phyloP scores from a whole-genome alignment of 2,113 vertebrate genomes.

The Vidua macroura region DNA sequence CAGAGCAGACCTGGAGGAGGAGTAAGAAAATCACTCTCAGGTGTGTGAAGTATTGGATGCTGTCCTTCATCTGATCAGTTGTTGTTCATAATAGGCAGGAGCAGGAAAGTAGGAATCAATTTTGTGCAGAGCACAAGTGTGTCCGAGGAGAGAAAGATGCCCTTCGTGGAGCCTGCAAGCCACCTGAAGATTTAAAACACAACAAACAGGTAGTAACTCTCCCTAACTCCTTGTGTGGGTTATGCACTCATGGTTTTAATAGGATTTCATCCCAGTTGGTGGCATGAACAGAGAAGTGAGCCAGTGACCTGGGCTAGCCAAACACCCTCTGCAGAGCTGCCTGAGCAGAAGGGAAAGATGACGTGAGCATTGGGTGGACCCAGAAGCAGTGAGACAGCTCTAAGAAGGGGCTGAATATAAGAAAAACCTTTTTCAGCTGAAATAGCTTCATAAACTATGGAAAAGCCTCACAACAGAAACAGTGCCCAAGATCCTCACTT shows the following conservation, averaged over 20 bases:
- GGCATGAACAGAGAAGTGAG: background rate
- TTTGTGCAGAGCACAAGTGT: background rate
- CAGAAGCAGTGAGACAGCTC: background rate
- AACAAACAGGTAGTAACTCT: fast-evolving
- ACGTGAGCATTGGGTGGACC: fast-evolving
- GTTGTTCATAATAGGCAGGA: background rate
- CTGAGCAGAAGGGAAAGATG: background rate
- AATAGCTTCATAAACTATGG: background rate
- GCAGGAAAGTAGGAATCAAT: background rate
- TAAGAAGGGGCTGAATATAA: background rate
- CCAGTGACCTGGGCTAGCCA: background rate
- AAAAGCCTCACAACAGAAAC: background rate
- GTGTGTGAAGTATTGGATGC: background rate
- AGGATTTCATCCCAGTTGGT: background rate
- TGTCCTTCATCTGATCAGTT: background rate
- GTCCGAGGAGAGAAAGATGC: background rate
- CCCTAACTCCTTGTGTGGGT: background rate
- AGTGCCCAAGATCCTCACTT: background rate
- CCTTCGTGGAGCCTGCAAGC: background rate
- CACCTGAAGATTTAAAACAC: background rate
- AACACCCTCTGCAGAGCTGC: background rate
- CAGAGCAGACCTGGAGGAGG: background rate
- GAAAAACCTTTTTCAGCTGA: background rate
- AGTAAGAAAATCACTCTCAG: background rate
- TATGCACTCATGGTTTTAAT: fast-evolving